phyloP scores from a whole-genome alignment of 2,113 vertebrate species.

The Ammodytes dubius region DNA sequence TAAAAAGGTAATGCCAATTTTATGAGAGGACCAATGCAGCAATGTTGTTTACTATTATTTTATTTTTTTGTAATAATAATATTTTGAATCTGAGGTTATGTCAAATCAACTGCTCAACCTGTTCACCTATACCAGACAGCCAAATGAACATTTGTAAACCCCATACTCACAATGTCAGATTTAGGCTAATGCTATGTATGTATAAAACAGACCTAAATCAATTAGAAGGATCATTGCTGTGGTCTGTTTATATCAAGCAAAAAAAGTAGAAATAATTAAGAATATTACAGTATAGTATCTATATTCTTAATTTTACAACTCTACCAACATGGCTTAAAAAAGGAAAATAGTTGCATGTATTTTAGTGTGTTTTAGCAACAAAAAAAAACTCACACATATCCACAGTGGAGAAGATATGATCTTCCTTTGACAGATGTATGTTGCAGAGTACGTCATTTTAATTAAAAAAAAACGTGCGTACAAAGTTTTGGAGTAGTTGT shows the following conservation, averaged over 20 bases:
- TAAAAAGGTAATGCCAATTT: neutral
- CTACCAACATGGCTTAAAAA: neutral
- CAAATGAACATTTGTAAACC: slow-evolving; percentile 5
- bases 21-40: neutral
- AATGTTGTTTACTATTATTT: neutral
- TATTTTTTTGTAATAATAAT: neutral
- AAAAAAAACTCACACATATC: neutral
- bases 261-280: neutral
- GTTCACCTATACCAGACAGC: neutral
- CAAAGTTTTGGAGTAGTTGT: slow-evolving; percentile 68
- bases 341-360: too few species aligned
- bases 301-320: neutral
- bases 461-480: neutral
- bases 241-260: neutral
- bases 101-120: neutral
- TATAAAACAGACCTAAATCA: neutral
- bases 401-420: neutral
- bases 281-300: neutral
- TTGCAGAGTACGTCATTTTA: slow-evolving; percentile 9
- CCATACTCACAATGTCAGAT: neutral
- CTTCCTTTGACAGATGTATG: neutral
- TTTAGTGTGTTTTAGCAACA: too few species aligned
- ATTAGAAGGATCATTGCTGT: neutral
- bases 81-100: neutral
- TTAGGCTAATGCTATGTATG: neutral